Evolutionary conservation across 1,140 invertebrate genomes (phyloP).

Genomic region (Colletes latitarsis): DNA sequence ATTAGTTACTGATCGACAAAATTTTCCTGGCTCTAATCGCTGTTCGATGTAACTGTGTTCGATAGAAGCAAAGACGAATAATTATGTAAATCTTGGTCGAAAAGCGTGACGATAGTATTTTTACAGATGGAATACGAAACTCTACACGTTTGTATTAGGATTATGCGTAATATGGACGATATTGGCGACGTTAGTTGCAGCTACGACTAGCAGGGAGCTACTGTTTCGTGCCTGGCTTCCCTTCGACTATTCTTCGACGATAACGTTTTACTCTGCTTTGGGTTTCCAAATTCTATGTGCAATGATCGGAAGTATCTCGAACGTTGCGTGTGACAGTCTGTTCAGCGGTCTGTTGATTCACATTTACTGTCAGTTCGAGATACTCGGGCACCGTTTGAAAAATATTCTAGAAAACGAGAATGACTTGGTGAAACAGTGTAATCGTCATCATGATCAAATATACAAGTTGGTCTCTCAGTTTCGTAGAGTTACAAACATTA

Average conservation of each 20-base stretch:
- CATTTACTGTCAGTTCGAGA: conserved; percentile 55
- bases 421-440: conserved; percentile 32
- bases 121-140: conserved; percentile 15
- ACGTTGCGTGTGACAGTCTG: conserved; percentile 50
- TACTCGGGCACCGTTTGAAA: conserved; percentile 58
- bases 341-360: conserved; percentile 55
- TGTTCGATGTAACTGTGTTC: not conserved
- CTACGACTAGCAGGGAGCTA: conserved; percentile 24
- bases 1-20: too few species aligned
- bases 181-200: conserved; percentile 40
- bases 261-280: too few species aligned
- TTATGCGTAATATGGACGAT: not conserved
- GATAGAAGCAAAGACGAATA: not conserved
- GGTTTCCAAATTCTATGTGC: too few species aligned
- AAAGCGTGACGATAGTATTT: not conserved
- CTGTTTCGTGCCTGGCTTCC: conserved; percentile 62
- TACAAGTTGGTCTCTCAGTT: conserved; percentile 37
- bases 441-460: conserved; percentile 58
- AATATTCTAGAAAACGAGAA: not conserved
- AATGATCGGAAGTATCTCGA: not conserved
- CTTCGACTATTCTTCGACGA: conserved; percentile 32
- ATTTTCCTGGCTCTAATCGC: too few species aligned
- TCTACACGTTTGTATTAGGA: conserved; percentile 27
- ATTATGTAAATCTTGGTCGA: too few species aligned
- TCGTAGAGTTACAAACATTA: not conserved